Conservation (phyloP, 2,888 invertebrate species). For the Azorinus chamasolen region DNA sequence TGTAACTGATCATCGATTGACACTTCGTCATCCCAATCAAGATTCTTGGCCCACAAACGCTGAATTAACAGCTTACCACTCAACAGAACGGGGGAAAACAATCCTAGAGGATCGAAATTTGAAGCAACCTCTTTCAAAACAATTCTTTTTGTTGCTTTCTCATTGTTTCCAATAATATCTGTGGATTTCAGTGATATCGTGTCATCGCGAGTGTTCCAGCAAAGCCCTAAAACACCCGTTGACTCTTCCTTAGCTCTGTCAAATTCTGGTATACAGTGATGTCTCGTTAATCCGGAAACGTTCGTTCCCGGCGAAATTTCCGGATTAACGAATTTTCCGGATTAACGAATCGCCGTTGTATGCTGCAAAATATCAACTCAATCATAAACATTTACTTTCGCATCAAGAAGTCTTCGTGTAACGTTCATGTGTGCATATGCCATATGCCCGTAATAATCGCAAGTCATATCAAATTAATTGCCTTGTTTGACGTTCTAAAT, state of each 20-base stretch:
- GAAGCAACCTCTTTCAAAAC: constrained; percentile 5
- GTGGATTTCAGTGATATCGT: constrained; percentile 1
- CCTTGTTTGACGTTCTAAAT: no score
- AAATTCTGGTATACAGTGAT: neutral
- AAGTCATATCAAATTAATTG: no score
- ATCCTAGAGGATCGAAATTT: constrained; percentile 12
- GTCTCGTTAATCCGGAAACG: no score
- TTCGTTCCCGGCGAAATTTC: no score
- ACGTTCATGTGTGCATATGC: no score
- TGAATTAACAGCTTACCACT: constrained; percentile 17
- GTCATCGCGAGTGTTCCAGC: constrained; percentile 13
- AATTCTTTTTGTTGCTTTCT: constrained; percentile 1
- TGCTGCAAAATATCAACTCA: no score
- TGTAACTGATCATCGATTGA: neutral
- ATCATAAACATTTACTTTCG: no score
- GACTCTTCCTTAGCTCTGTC: neutral
- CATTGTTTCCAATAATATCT: neutral
- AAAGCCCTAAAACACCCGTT: constrained; percentile 15
- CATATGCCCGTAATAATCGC: no score
- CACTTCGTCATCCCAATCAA: constrained; percentile 16
- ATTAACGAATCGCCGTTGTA: no score
- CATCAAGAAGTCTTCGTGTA: no score
- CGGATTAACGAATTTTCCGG: no score
- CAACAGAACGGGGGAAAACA: constrained; percentile 16
- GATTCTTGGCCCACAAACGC: constrained; percentile 2